Evolutionary conservation across 1,140 invertebrate species (phyloP), one percentile per base, ranked within the genome.

Genomic region (Portunus trituberculatus): DNA sequence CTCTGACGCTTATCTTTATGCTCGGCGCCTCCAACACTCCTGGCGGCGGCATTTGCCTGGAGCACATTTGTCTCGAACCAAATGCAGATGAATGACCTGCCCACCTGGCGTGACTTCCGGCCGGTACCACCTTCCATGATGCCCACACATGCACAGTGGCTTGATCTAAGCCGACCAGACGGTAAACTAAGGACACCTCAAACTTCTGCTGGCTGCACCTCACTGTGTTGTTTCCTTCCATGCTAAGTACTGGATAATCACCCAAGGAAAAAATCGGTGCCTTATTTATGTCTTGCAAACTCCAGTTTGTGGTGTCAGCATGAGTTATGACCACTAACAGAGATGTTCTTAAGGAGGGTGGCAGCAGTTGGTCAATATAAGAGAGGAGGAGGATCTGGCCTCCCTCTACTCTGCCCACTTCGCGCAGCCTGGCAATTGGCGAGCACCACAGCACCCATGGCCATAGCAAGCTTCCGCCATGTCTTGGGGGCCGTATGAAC

Each of bases 1-100:
- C 67, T 76, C 67, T 76, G 67, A 76, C 67, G n/a, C 67, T 76
- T 76, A 76, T 76, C 67, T n/a, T 76, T n/a, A 76, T 76, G 67
- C 67, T 1, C 67, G 0, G 67, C 67, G 20, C 67, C 67, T 25
- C 20, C 67, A n/a, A 20, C 67, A n/a, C 52, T 76, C 20, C 67
- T 76, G 10, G 20, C 67, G 67, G 67, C 67, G n/a, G 20, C 67
- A 76, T 7, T n/a, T 59, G 20, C 67, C 20, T 20, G 67, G 20
- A n/a, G 67, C 67, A 25, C n/a, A 76, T n/a, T 76, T n/a, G 67
- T 76, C 67, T n/a, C 25, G 6, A n/a, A n/a, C 67, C 20, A n/a
- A 20, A 76, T 76, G 67, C 67, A 76, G 67, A 76, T 76, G 67
- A n/a, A 76, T 8, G 4, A 59, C 67, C 67, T n/a, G 67, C 20